phyloP scores from a whole-genome alignment of 1,140 invertebrate species.

The Myzus persicae region DNA sequence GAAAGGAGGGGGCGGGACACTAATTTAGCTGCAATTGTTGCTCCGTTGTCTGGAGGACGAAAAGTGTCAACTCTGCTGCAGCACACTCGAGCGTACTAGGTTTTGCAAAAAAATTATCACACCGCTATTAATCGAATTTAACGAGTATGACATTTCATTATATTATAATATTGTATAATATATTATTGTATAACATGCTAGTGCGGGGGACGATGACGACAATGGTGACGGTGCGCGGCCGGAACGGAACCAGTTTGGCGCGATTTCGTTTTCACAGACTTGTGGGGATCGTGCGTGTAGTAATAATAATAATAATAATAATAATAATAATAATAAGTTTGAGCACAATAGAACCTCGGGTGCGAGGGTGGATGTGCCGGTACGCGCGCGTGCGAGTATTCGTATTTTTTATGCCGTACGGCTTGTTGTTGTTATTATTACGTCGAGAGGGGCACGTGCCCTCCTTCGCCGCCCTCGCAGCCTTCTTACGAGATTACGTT shows the following conservation, averaged over 20 bases:
- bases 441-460: constrained; percentile 38
- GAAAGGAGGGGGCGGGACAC: not conserved
- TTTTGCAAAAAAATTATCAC: not conserved
- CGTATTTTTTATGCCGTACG: not conserved
- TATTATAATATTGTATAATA: constrained; percentile 6
- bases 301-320: not conserved
- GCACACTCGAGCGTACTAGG: too few relatives aligned
- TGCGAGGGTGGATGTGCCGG: constrained; percentile 14
- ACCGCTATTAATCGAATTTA: not conserved
- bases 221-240: not conserved
- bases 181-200: not conserved
- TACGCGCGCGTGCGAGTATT: not conserved
- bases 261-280: constrained; percentile 18
- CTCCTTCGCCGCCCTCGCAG: constrained; percentile 23
- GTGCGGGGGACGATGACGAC: not conserved
- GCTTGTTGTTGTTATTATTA: not conserved
- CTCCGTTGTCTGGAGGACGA: not conserved
- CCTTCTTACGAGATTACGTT: not conserved
- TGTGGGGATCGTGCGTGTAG: not conserved
- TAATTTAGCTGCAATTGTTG: not conserved
- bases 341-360: not conserved
- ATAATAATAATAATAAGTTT: not conserved
- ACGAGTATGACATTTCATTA: not conserved
- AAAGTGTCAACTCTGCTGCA: not conserved
- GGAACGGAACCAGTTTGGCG: constrained; percentile 23